Percentiles rank a stretch among this genome's conserved stretches.
Conservation (phyloP, 2,797 vertebrate species). For the Salmo trutta region DNA sequence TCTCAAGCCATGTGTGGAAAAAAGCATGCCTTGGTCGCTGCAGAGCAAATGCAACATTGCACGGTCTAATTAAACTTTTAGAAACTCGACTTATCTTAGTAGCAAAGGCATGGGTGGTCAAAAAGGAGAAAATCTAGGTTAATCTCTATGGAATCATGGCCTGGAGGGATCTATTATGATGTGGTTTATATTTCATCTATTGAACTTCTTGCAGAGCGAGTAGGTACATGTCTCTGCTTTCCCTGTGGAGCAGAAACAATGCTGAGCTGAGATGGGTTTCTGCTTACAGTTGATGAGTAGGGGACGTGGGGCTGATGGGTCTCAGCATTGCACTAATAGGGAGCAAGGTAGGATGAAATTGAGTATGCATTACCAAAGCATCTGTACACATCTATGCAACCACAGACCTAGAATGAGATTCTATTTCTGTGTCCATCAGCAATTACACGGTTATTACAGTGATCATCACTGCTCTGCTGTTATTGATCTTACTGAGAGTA, state of each 20-base stretch:
- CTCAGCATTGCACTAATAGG: neutral
- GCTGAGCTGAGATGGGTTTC: conserved; percentile 60
- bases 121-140: conserved; percentile 57
- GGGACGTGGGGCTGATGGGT: conserved; percentile 31
- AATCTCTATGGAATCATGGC: conserved; percentile 69
- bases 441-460: neutral
- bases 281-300: conserved; percentile 50
- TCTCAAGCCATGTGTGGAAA: conserved; percentile 41
- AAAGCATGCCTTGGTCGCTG: neutral
- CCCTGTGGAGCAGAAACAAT: conserved; percentile 72
- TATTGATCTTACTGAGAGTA: neutral
- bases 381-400: neutral
- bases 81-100: conserved; percentile 35
- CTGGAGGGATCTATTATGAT: conserved; percentile 73
- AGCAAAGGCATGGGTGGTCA: conserved; percentile 69
- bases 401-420: neutral
- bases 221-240: conserved; percentile 70
- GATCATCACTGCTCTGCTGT: neutral
- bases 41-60: conserved; percentile 24
- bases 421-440: neutral
- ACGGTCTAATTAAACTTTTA: conserved; percentile 23
- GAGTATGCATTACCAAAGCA: neutral
- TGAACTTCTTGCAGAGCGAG: conserved; percentile 70
- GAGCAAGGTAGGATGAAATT: neutral
- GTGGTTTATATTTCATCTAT: conserved; percentile 79